Percentiles rank a stretch among this genome's conserved stretches.
Conservation (phyloP, 2,113 vertebrate genomes). For the Xenopus borealis region DNA sequence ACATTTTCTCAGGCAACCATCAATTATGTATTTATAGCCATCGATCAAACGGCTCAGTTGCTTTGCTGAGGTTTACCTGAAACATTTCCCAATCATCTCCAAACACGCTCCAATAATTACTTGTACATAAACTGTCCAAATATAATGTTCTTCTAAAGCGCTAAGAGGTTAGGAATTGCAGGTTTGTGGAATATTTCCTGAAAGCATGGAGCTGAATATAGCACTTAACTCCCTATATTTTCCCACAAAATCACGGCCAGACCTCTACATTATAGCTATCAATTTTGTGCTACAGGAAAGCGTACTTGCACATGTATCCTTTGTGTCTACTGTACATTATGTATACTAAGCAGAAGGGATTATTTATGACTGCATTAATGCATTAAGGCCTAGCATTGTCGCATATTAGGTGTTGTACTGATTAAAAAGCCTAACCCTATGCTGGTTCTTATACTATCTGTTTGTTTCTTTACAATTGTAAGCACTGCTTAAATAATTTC, state of each 20-base stretch:
- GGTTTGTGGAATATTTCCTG: slow-evolving; percentile 8
- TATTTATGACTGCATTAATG: too few relatives aligned
- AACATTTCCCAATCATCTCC: slow-evolving; percentile 28
- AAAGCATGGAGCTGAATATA: slow-evolving; percentile 4
- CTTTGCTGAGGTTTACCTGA: slow-evolving; percentile 17
- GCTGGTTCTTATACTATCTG: too few relatives aligned
- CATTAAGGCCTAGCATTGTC: too few relatives aligned
- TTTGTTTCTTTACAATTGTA: too few relatives aligned
- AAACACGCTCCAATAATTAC: slow-evolving; percentile 29
- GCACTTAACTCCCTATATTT: background rate
- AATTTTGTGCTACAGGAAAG: background rate
- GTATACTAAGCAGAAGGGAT: too few relatives aligned
- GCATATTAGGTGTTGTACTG: too few relatives aligned
- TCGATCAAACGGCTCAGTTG: slow-evolving; percentile 24
- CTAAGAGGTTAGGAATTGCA: background rate
- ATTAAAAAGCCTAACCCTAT: too few relatives aligned
- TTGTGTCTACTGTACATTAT: background rate
- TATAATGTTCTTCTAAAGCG: slow-evolving; percentile 18
- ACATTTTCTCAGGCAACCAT: slow-evolving; percentile 17
- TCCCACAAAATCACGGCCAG: background rate
- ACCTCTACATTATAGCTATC: background rate
- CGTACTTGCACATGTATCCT: background rate
- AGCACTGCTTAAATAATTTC: too few relatives aligned
- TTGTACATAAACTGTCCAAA: slow-evolving; percentile 29
- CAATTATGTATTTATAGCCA: slow-evolving; percentile 44